Evolutionary conservation across 2,113 vertebrate species (phyloP).

Genomic region (Emydocephalus ijimae): DNA sequence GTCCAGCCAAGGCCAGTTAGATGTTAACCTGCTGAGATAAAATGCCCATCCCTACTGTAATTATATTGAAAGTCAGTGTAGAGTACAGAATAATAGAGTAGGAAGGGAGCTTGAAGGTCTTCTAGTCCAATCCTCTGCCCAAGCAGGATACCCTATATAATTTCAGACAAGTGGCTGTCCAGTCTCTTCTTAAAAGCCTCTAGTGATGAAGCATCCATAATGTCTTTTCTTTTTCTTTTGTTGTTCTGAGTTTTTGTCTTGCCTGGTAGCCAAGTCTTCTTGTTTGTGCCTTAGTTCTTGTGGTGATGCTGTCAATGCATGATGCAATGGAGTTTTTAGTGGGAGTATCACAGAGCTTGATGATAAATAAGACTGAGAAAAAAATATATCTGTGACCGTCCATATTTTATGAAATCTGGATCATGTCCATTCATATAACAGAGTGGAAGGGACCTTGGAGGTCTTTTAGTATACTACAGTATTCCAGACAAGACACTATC

Average conservation of each 20-base stretch:
- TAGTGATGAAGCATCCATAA: no score
- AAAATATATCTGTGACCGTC: not conserved
- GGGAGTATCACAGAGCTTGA: not conserved
- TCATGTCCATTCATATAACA: not conserved
- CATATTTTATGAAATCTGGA: not conserved
- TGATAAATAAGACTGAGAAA: not conserved
- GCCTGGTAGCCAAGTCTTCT: not conserved
- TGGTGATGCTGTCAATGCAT: not conserved
- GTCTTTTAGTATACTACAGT: not conserved
- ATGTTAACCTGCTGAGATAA: not conserved
- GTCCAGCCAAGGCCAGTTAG: not conserved
- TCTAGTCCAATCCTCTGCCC: no score
- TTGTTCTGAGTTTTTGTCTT: not conserved
- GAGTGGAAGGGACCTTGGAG: not conserved
- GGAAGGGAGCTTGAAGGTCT: no score
- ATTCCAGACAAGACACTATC: not conserved
- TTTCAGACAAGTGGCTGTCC: no score
- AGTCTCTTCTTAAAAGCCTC: no score
- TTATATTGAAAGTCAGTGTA: not conserved
- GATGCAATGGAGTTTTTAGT: not conserved
- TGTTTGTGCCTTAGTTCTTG: not conserved
- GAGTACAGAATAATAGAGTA: no score
- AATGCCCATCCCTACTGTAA: not conserved
- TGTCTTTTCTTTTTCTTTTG: not conserved
- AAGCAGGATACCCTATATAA: no score